Evolutionary conservation across 2,797 vertebrate species (phyloP), one percentile per base, ranked within the genome.

Genomic region (Chrosomus eos): DNA sequence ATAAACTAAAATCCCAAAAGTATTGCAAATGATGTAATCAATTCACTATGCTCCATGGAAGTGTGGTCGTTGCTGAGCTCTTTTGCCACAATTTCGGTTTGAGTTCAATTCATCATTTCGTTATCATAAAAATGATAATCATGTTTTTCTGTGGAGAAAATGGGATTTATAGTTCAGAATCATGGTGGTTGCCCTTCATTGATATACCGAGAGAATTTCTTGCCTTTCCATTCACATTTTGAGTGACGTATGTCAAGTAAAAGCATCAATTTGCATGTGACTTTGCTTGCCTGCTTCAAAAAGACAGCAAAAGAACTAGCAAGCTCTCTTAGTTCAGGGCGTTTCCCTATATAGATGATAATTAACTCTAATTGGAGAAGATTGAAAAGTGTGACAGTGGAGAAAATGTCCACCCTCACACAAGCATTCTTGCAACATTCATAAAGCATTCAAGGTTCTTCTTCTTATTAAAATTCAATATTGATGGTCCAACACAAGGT

Each of bases 341-440:
- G n/a, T 19, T 62, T 78, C 55, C 5, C 16, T 43, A 10, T 43
- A 26, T 51, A 38, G 62, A 84, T 33, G 28, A 55, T 51, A 53
- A 79, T 73, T 85, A 67, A 40, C 40, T 48, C 33, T 79, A 77
- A 72, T 67, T 23, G 51, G 79, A 36, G 79, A 60, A 84, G 86
- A 88, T 86, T 77, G 82, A 72, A 64, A 88, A 40, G 82, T 62
- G 36, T 88, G 87, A 88, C 73, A 72, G 78, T 43, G 45, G 11
- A 55, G 60, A 77, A 53, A 70, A 84, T 75, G 68, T 31, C 58
- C 36, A 70, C 31, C 53, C 62, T 10, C 66, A 77, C 21, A 82
- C 23, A n/a, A n/a, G 74, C 83, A 73, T 79, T 83, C 81, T 71
- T 73, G 67, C 3, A n/a, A 67, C 21, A 51, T 83, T 53, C 67